Evolutionary conservation across 2,113 vertebrate species (phyloP), one percentile per base, ranked within the genome.

Genomic region (Falcunculus frontatus): DNA sequence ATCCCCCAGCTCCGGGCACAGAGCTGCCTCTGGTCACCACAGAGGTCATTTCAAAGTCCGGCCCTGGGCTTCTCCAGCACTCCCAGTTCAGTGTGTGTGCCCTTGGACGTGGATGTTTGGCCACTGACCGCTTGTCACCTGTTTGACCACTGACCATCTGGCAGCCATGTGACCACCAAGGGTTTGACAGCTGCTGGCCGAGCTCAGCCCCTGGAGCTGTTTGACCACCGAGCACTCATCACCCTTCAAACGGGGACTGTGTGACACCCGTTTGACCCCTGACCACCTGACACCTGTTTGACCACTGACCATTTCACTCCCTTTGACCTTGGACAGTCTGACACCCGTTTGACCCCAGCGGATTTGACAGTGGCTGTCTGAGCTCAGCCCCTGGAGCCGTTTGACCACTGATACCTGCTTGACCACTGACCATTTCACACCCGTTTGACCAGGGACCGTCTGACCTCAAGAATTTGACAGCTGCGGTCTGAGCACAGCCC

Each of bases 81-180:
- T n/a, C 46, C 63, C 64, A 32, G 33, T 1, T 6, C n/a, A 7
- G 16, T 0, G 3, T 0, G 3, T 0, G 39, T 21, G 77, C 9
- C 78, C 70, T 55, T 7, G 55, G 21, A 13, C 27, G 50, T 0
- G 9, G 46, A 11, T 3, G 0, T 42, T 7, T 42, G 57, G 37
- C 57, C 60, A 52, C 52, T 44, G 57, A 8, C 41, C 16, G 3
- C 20, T 26, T 3, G 62, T 14, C 57, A 53, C 49, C 68, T 46
- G 22, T 29, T 0, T 47, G 82, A 2, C 14, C 59, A 39, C 9
- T 16, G 37, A 7, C 47, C 37, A 35, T 4, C 11, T 9, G 21
- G 52, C 37, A 35, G 53, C 55, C 7, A 4, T 9, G 69, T 29
- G 59, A 55, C 9, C 41, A 16, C 23, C 4, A 11, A n/a, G n/a